Conservation (phyloP, 2,888 invertebrate genomes). For the Epirrita christyi region DNA sequence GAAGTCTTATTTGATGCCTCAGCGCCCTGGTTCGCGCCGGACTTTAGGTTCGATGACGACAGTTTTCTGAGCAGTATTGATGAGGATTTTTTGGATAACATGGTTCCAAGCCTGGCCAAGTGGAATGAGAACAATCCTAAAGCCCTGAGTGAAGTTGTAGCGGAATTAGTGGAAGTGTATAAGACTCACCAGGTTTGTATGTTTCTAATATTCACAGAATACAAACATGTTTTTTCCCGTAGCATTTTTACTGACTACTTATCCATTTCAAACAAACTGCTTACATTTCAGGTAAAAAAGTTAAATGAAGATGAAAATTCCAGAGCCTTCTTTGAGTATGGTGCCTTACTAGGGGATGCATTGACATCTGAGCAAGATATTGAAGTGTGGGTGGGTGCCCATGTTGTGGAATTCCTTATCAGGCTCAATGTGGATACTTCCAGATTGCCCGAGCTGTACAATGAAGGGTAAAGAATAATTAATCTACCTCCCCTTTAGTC, state of each 20-base stretch:
- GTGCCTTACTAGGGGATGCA: slow-evolving; percentile 83
- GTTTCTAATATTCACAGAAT: too few species aligned
- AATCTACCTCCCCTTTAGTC: background rate
- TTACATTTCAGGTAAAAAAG: slow-evolving; percentile 64
- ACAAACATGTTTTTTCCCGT: too few species aligned
- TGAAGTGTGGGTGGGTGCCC: slow-evolving; percentile 87
- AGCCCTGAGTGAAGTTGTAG: slow-evolving; percentile 85
- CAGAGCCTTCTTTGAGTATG: slow-evolving; percentile 86
- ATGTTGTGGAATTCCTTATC: slow-evolving; percentile 87
- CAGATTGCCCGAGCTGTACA: slow-evolving; percentile 83
- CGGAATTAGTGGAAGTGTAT: slow-evolving; percentile 86
- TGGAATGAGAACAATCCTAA: slow-evolving; percentile 87
- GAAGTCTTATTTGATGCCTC: slow-evolving; percentile 88
- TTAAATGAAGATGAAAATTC: slow-evolving; percentile 81
- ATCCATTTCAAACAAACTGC: background rate
- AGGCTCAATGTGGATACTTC: slow-evolving; percentile 87
- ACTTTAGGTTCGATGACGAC: slow-evolving; percentile 90
- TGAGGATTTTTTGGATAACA: slow-evolving; percentile 75
- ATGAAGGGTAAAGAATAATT: slow-evolving; percentile 66
- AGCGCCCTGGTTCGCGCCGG: slow-evolving; percentile 88
- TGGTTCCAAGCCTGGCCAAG: slow-evolving; percentile 85
- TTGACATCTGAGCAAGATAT: slow-evolving; percentile 84
- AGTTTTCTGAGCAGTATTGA: slow-evolving; percentile 86
- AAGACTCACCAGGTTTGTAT: slow-evolving; percentile 85
- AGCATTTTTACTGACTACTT: background rate